Percentiles rank a stretch among this genome's conserved stretches.
Evolutionary conservation across 1,140 invertebrate species (phyloP).

Genomic region (Eriocheir sinensis): DNA sequence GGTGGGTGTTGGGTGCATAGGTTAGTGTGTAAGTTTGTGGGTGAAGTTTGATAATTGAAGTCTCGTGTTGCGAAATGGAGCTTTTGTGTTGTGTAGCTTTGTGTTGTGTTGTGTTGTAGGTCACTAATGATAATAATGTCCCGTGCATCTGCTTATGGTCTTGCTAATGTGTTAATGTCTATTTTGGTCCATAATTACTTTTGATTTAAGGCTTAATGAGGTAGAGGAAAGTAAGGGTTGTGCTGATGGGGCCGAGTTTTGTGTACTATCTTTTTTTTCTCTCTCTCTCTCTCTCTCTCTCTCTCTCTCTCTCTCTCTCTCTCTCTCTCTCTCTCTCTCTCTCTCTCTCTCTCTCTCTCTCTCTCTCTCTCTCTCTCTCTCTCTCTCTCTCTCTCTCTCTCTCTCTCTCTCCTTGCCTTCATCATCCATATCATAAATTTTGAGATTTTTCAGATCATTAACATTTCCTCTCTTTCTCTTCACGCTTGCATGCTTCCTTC

Average conservation of each 20-base stretch:
- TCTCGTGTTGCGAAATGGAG: not conserved
- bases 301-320: constrained; percentile 16
- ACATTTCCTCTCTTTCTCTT: not conserved
- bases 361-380: constrained; percentile 22
- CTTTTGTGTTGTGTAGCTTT: not conserved
- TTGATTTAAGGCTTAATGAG: no score
- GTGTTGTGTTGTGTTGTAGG: not conserved
- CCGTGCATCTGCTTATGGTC: not conserved
- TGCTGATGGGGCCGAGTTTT: no score
- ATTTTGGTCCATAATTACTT: no score
- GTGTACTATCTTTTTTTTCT: constrained; percentile 10
- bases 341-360: constrained; percentile 22
- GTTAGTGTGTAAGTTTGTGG: no score
- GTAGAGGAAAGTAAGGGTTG: no score
- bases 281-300: constrained; percentile 14
- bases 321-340: constrained; percentile 22
- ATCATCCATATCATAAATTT: constrained; percentile 50
- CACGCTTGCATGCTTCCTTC: not conserved
- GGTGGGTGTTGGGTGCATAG: not conserved
- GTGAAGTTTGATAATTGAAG: not conserved
- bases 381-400: not conserved
- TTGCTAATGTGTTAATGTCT: not conserved
- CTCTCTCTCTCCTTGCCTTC: not conserved
- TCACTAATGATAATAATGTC: not conserved
- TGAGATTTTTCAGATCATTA: constrained; percentile 29